Base-by-base conservation (phyloP, 1,140 invertebrate genomes). In the Triops cancriformis region DNA sequence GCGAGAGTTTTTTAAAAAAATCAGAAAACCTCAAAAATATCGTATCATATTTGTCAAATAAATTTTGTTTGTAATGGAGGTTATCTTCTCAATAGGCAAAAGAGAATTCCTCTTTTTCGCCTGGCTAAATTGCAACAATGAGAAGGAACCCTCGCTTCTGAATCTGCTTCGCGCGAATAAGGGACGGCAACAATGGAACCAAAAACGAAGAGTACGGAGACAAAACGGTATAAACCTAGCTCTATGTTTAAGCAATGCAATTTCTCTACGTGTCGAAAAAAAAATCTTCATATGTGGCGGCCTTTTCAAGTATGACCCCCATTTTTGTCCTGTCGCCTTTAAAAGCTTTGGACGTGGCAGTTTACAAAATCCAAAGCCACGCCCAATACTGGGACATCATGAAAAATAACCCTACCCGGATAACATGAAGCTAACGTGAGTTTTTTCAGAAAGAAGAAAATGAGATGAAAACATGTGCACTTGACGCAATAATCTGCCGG, bases 161-260 rank as follows among this genome's bases (percentile, higher is more conserved):
- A 64, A 23, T 64, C 51, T 64, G 51, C 51, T n/a, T 64, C 51
- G 51, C 51, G 3, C 6, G 10, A 64, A 14, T 64, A 64, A 64
- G 51, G 51, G 51, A 64, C 51, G 51, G 51, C 51, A 64, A 64
- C 51, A 64, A 64, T 64, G 51, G n/a, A 64, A 64, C 51, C 51
- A 18, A 64, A 6, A 64, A 23, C 14, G 23, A 64, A 7, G 14
- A 64, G 23, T 18, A 64, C 14, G 14, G 23, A 64, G 51, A 64
- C 51, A 23, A 64, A 64, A 64, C 51, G 51, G 9, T 64, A n/a
- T 64, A 18, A 64, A 64, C 7, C 51, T 64, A 64, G 51, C 18
- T 64, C 51, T 64, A 64, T 23, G 51, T 5, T 23, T 18, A 6
- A 64, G 51, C 51, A 64, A 64, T 5, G 51, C 14, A 64, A 64